A percentile compares a stretch with the other conserved stretches of the same genome.
Conservation (phyloP, 2,797 vertebrate species). For the Melanotaenia nigrans region DNA sequence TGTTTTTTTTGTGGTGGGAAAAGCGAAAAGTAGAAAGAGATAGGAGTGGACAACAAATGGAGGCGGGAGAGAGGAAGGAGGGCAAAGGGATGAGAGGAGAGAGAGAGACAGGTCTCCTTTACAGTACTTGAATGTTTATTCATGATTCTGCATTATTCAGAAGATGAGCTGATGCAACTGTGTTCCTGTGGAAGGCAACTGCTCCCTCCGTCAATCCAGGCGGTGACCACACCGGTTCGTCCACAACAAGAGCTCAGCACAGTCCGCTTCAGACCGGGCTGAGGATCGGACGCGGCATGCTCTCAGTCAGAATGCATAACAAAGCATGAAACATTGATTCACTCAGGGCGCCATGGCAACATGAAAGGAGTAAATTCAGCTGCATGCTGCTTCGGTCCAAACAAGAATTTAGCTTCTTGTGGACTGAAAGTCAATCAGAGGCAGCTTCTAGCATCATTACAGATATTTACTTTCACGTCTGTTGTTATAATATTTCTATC, state of each 20-base stretch:
- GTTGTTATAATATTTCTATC: too few relatives aligned
- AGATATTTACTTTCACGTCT: too few relatives aligned
- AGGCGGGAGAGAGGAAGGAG: conserved; percentile 33
- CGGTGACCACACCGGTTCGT: conserved; percentile 61
- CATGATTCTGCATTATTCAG: conserved; percentile 80
- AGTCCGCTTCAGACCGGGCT: too few relatives aligned
- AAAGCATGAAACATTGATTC: conserved; percentile 66
- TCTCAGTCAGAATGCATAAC: conserved; percentile 61
- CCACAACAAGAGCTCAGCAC: conserved; percentile 51
- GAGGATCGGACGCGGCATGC: background rate
- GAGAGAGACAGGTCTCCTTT: conserved; percentile 56
- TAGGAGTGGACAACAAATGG: conserved; percentile 35
- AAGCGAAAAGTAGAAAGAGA: conserved; percentile 32
- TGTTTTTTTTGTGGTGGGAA: conserved; percentile 46
- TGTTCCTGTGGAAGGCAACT: conserved; percentile 66
- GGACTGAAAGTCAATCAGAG: too few relatives aligned
- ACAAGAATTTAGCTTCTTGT: too few relatives aligned
- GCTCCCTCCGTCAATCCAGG: conserved; percentile 40
- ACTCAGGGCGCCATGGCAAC: conserved; percentile 61
- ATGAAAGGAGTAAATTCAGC: conserved; percentile 56
- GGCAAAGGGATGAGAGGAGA: background rate
- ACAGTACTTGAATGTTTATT: conserved; percentile 75
- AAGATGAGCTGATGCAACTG: conserved; percentile 78
- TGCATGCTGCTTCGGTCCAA: conserved; percentile 9
- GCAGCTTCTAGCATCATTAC: too few relatives aligned